Conservation (phyloP, 1,140 invertebrate genomes). For the Nebria ingens region DNA sequence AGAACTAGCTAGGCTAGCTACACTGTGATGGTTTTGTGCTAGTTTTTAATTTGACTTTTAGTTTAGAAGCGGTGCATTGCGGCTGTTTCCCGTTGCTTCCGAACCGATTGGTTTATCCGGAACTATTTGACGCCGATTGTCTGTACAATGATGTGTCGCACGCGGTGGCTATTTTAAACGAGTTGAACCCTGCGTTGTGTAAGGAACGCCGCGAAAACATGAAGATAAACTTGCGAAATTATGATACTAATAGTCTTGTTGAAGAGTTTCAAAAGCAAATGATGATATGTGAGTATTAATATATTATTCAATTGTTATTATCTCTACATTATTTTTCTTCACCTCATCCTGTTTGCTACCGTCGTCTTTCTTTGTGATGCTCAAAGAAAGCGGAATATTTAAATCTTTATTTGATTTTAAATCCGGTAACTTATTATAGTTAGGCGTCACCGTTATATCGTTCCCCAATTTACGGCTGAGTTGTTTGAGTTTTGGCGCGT, state of each 20-base stretch:
- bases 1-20: no score
- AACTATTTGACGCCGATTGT: slow-evolving; percentile 54
- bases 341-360: not conserved
- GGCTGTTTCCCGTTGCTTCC: slow-evolving; percentile 61
- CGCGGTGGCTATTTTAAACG: slow-evolving; percentile 40
- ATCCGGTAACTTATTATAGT: not conserved
- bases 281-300: no score
- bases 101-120: slow-evolving; percentile 60
- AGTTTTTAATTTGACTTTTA: slow-evolving; percentile 35
- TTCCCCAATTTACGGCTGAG: not conserved
- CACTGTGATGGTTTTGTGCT: no score
- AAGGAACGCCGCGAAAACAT: no score
- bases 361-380: not conserved
- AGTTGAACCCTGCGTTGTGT: slow-evolving; percentile 34
- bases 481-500: not conserved
- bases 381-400: not conserved
- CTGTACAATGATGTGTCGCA: slow-evolving; percentile 47
- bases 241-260: no score
- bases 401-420: not conserved
- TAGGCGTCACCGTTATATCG: not conserved
- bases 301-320: slow-evolving; percentile 1
- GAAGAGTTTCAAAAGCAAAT: no score
- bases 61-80: slow-evolving; percentile 55
- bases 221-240: no score
- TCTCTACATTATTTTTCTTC: not conserved